These are phyloP conservation scores for Pithys albifrons DNA, from an alignment of 2,113 vertebrate genomes.

Conservation along the genomic window DNA sequence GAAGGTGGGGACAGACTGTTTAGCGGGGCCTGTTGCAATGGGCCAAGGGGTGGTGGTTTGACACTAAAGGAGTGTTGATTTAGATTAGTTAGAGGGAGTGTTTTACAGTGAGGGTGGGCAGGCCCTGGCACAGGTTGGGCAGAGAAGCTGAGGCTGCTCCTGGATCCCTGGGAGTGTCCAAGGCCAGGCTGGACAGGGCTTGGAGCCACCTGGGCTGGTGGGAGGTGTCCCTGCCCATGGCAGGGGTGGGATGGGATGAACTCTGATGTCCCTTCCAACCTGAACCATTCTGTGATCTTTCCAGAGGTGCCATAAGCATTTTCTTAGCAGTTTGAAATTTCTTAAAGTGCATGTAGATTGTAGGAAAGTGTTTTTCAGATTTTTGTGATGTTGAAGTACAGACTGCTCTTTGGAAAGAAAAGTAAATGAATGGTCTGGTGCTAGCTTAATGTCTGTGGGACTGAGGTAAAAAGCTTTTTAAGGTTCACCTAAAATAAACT, in stretches of 20 bases:
- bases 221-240: background rate
- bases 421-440: background rate
- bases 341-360: background rate
- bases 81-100: background rate
- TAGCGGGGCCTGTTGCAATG: background rate
- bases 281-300: background rate
- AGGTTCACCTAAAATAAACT: background rate
- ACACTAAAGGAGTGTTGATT: background rate
- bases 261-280: background rate
- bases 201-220: background rate
- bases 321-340: background rate
- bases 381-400: background rate
- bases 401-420: background rate
- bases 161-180: background rate
- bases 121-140: background rate
- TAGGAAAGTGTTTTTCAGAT: background rate
- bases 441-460: background rate
- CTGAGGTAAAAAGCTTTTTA: background rate
- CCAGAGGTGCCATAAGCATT: background rate
- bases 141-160: background rate
- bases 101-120: rapidly evolving
- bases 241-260: rapidly evolving
- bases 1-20: background rate
- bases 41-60: background rate
- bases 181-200: background rate